A percentile compares a stretch with the other conserved stretches of the same genome.
These are phyloP conservation scores for Parnassius smintheus DNA, from an alignment of 2,888 invertebrate species.

Conservation along the genomic window DNA sequence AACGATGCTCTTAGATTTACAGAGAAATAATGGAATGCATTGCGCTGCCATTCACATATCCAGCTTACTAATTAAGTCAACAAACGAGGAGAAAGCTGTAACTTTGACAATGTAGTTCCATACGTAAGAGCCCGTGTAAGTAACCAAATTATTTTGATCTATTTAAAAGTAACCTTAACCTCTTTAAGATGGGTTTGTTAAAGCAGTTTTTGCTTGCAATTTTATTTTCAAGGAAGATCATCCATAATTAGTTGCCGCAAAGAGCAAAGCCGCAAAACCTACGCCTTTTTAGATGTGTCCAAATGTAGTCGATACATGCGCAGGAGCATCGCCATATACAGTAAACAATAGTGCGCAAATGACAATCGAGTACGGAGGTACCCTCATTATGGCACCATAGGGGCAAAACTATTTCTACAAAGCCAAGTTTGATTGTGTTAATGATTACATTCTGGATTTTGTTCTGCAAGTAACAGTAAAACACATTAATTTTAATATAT, in stretches of 20 bases:
- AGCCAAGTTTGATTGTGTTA: slow-evolving; percentile 29
- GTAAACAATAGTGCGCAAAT: slow-evolving; percentile 75
- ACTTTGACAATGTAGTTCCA: slow-evolving; percentile 78
- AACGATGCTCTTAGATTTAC: slow-evolving; percentile 73
- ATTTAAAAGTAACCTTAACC: slow-evolving; percentile 25
- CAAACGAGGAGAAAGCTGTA: slow-evolving; percentile 75
- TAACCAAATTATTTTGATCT: slow-evolving; percentile 49
- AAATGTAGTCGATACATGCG: slow-evolving; percentile 59
- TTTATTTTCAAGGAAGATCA: slow-evolving; percentile 36
- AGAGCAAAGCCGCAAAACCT: slow-evolving; percentile 74
- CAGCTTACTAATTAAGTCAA: slow-evolving; percentile 79
- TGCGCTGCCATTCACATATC: slow-evolving; percentile 80
- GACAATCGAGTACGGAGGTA: slow-evolving; percentile 62
- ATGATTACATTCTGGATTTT: neutral
- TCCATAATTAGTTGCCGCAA: slow-evolving; percentile 45
- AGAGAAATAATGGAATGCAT: slow-evolving; percentile 63
- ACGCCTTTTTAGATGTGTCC: slow-evolving; percentile 75
- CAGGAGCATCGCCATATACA: slow-evolving; percentile 75
- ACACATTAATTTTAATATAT: too few relatives aligned
- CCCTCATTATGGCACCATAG: slow-evolving; percentile 70
- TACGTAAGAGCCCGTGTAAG: slow-evolving; percentile 64
- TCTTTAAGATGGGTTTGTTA: neutral
- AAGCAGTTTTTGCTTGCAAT: neutral
- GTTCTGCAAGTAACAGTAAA: neutral
- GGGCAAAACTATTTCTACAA: slow-evolving; percentile 51